Percentiles rank a stretch among this genome's conserved stretches.
Evolutionary conservation across 2,113 vertebrate genomes (phyloP).

Genomic region (Lepus americanus): DNA sequence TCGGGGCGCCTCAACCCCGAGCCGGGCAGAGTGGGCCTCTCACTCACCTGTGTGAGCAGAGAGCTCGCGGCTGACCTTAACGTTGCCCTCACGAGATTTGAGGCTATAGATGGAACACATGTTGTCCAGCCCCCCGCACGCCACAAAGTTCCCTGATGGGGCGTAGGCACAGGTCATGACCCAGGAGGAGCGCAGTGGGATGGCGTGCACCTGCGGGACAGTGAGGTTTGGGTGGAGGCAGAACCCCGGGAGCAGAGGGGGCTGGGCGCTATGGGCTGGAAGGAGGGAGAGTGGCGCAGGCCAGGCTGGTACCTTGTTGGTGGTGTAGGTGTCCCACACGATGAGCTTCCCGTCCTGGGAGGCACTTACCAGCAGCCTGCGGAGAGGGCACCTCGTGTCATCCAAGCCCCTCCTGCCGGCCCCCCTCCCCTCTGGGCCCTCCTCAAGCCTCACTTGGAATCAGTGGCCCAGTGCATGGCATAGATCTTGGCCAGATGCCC

Average conservation of each 20-base stretch:
- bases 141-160: constrained; percentile 97
- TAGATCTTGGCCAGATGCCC: constrained; percentile 99
- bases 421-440: neutral
- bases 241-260: neutral
- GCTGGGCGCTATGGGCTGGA: neutral
- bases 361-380: constrained; percentile 96
- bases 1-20: neutral
- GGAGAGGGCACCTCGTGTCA: constrained; percentile 39
- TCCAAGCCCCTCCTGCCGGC: neutral
- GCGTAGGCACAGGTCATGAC: constrained; percentile 99
- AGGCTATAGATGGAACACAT: constrained; percentile 99
- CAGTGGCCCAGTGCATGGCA: constrained; percentile 96
- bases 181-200: constrained; percentile 98
- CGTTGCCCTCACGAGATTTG: constrained; percentile 95
- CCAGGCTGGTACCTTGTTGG: constrained; percentile 93
- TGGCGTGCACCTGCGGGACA: constrained; percentile 93
- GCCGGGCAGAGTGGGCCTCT: neutral
- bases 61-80: constrained; percentile 98
- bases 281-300: accelerated
- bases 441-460: constrained; percentile 91
- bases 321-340: constrained; percentile 97
- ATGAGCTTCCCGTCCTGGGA: constrained; percentile 99
- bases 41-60: constrained; percentile 94
- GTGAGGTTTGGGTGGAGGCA: neutral
- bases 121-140: constrained; percentile 98